These are phyloP conservation scores for Cephalotes varians DNA, from an alignment of 2,888 invertebrate genomes.

Conservation along the genomic window DNA sequence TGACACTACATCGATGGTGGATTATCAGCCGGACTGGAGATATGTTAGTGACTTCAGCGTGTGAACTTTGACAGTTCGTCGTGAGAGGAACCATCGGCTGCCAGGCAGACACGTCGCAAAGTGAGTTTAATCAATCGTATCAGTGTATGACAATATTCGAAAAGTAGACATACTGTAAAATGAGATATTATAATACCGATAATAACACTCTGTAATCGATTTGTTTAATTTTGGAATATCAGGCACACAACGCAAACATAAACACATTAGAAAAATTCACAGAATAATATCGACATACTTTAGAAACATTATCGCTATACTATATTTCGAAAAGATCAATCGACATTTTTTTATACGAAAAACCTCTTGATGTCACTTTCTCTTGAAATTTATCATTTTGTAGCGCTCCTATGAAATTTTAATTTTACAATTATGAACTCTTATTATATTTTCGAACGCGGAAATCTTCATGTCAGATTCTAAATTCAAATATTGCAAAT, in stretches of 20 bases:
- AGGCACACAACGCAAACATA: not conserved
- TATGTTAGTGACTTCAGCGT: constrained; percentile 80
- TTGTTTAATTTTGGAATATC: not conserved
- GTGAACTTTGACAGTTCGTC: constrained; percentile 81
- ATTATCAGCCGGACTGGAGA: constrained; percentile 57
- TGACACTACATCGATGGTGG: constrained; percentile 31
- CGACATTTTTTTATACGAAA: not conserved
- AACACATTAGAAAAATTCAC: not conserved
- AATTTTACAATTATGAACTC: not conserved
- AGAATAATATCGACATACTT: not conserved
- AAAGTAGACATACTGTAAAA: not conserved
- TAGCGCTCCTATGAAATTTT: not conserved
- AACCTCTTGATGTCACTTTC: not conserved
- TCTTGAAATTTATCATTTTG: not conserved
- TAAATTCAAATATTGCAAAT: not conserved
- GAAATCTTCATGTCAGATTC: not conserved
- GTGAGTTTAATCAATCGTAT: constrained; percentile 71
- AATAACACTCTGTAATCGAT: not conserved
- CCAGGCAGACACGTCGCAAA: constrained; percentile 63
- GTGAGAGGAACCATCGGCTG: constrained; percentile 71
- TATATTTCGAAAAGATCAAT: not conserved
- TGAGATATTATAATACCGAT: not conserved
- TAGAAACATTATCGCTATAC: not conserved
- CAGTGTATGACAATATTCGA: not conserved
- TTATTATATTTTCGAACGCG: not conserved